Base-by-base conservation (phyloP, 2,797 vertebrate species). In the Bufotes viridis region DNA sequence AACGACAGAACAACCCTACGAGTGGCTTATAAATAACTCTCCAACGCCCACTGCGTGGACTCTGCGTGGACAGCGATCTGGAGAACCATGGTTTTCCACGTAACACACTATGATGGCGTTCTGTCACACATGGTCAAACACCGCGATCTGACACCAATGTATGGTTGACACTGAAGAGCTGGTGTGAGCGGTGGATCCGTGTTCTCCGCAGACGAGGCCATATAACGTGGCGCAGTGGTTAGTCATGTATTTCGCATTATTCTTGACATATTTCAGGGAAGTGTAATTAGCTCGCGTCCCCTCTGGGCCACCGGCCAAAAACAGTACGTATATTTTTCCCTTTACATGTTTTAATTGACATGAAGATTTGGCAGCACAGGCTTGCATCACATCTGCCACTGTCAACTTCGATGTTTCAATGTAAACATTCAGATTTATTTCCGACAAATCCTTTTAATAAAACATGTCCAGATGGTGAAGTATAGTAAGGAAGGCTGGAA, bases 351-450 rank as follows among this genome's bases (percentile, higher is more conserved):
- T 49, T 34, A 67, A 55, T 87, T 61, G 69, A 83, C 76, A 17
- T 67, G 61, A 57, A 49, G 1, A 29, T 70, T 70, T 84, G 87
- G 87, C 87, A 88, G 74, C 51, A 6, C 53, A 8, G 51, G 24
- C 10, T 58, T n/a, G 42, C 53, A 13, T 78, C 51, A 24, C 58
- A 81, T 81, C 87, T 89, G 78, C 53, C 74, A 57, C 29, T 63
- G 49, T 76, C 82, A 74, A 20, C 34, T 17, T 79, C n/a, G 13
- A 42, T 74, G 63, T 49, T 74, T 84, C 65, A 42, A 29, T 89
- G 87, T 89, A 89, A 85, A 89, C 87, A 89, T 55, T 75, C 65
- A 75, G 55, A 65, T 85, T 65, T 10, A 80, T 63, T 69, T 88
- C 53, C 24, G 78, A 87, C 58, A 67, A 60, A 75, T 15, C 26